Base-by-base conservation (phyloP, 2,797 vertebrate species). In the Fringilla coelebs region DNA sequence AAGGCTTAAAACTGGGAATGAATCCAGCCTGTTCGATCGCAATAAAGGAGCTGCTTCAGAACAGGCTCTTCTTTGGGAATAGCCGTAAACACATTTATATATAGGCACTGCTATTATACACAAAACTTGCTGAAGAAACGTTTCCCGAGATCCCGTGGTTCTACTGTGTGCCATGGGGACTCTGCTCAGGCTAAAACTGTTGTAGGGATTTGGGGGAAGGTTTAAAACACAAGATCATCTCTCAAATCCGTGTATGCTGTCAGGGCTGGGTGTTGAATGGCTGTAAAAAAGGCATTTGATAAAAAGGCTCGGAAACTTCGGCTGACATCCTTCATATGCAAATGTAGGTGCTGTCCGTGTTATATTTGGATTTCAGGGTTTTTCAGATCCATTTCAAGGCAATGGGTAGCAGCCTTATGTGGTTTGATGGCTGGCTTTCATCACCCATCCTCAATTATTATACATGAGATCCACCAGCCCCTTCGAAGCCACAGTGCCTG, bases 21-120 rank as follows among this genome's bases (percentile, higher is more conserved):
- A 49, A 73, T 95, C 96, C 95, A 97, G 89, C 66, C 1, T n/a
- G 48, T 93, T 96, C 9, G 45, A 90, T 95, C 71, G 88, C 85
- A 92, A 86, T 95, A 90, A 96, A 95, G 83, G 89, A 94, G 71
- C 91, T 84, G 88, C 94, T 63, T 95, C 73, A 63, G 94, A 93
- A 17, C 18, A 22, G 75, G 79, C 91, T 93, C 82, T 36, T 71
- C 88, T 81, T 90, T 75, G 75, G 94, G 86, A 91, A 51, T 63
- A 86, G 73, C 58, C 55, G 52, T 96, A 96, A 96, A 96, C 89
- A 96, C 84, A 2, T 94, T 96, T 93, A 95, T 90, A 86, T 93
- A 84, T 76, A 94, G 94, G 67, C 58, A 22, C 60, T 76, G 89
- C 83, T 79, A 0, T 78, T 75, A 49, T 17, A 72, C 83, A 68